Evolutionary conservation across 2,888 invertebrate genomes (phyloP), one percentile per base, ranked within the genome.

Genomic region (Clostera curtula): DNA sequence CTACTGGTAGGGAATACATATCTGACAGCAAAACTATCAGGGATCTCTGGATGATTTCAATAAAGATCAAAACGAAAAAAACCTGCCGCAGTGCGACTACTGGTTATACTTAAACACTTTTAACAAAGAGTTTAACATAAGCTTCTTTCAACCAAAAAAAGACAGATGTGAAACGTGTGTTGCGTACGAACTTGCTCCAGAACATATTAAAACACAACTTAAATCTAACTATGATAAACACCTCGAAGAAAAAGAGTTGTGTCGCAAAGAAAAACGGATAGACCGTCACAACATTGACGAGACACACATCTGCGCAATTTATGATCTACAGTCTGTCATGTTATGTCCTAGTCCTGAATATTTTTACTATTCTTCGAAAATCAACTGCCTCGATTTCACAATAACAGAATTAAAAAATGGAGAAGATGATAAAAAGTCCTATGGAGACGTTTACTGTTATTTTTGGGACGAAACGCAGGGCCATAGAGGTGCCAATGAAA

Each of bases 101-200:
- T 40, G 36, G 34, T 10, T 36, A 2, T 44, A 41, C 26, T 19
- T 9, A 2, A 24, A 26, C 2, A 42, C 34, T 24, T 45, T 47
- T 25, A 47, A 34, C 14, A 36, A 24, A 27, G 25, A 37, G 3
- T 36, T 29, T 27, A 34, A 45, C 27, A 36, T 38, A 15, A 24
- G 40, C 8, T 44, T 47, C 21, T 45, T 39, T 29, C 27, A 33
- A 6, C 34, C 48, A n/a, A 52, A 48, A 25, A 51, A 46, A 35
- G 46, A 51, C 20, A 26, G 28, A 11, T 49, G 47, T 25, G 41
- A 48, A 9, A 5, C 24, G n/a, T 52, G 48, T 30, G 10, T 39
- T 16, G 25, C 30, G 8, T 47, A 39, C 17, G 24, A n/a, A n/a
- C n/a, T n/a, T n/a, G n/a, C n/a, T n/a, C n/a, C n/a, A n/a, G n/a